Base-by-base conservation (phyloP, 2,113 vertebrate species). In the Acrocephalus arundinaceus region DNA sequence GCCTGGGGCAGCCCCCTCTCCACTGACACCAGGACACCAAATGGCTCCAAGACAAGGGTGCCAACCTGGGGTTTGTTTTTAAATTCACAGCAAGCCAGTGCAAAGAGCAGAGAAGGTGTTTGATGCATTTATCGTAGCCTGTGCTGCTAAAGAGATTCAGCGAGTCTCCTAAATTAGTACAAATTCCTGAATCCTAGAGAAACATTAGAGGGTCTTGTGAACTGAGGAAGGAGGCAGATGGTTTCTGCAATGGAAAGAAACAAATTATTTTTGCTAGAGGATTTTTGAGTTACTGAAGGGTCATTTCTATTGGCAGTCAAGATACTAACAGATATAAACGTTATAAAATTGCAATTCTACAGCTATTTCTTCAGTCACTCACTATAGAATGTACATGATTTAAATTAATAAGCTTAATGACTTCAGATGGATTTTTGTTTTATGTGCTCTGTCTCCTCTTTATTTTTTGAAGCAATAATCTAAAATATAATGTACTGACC, bases 311-410 rank as follows among this genome's bases (percentile, higher is more conserved):
- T 89, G 54, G 79, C 71, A 94, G 91, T 70, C 90, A 85, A 91
- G 61, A 80, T 24, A 87, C 59, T 68, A 95, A 70, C 82, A 95
- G 71, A 92, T 88, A 96, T 35, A 95, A 96, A 96, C 27, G 57
- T 67, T 96, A 93, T 72, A 94, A 95, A 97, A 41, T 70, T 94
- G 73, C 92, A 97, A 94, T 95, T 95, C 96, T 94, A 86, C 33
- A 89, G 72, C 65, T 78, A 96, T 85, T 94, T 82, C 20, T 93
- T 78, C 57, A 91, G 88, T 87, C 72, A 84, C 67, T 96, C 87
- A 86, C 84, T 54, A 80, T 49, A 75, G 51, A 31, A 94, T 95
- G 54, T 63, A 87, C 35, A 35, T 65, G 85, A 91, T 88, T 84
- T 87, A 90, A 87, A 84, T 87, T 93, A 54, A 48, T 49, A 81